Base-by-base conservation (phyloP, 2,113 vertebrate genomes). In the Mesembrinibis cayennensis region DNA sequence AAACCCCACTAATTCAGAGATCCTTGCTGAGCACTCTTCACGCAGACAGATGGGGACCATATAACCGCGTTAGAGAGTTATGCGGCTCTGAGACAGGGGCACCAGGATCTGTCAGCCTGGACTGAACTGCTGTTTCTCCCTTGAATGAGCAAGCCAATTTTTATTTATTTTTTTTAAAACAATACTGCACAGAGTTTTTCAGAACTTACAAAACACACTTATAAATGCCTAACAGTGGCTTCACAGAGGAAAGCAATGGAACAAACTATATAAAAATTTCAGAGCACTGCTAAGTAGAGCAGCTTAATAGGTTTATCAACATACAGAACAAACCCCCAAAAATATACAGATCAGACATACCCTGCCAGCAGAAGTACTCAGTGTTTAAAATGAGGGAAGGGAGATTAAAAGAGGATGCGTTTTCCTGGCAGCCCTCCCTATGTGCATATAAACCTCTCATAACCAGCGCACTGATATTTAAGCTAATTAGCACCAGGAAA, bases 401-500 rank as follows among this genome's bases (percentile, higher is more conserved):
- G 45, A 87, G 56, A 88, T 58, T 79, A 61, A 73, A 14, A 58
- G 29, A 58, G 40, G 45, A 59, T 65, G 71, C 6, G 32, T 82
- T 83, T 90, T 69, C 52, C 95, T 87, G 92, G 79, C 93, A 90
- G 52, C 58, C 67, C 82, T 82, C 58, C 65, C 71, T 19, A 67
- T 2, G 2, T 65, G 63, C 79, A 63, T 52, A 95, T 45, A 92
- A 89, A 87, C 50, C 91, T 71, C 92, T 80, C 11, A 4, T 40
- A 76, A 81, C 38, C 81, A 82, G 61, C 22, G 49, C 89, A 44
- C 62, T 81, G 91, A 61, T 87, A 95, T 87, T 96, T 85, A 82
- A 95, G 87, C 88, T 93, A 93, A 95, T 96, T 95, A 97, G 85
- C 89, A 90, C 53, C 79, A 81, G 76, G 76, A 95, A 87, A 92